These are phyloP conservation scores for Micropoecilia bifurca DNA, from an alignment of 2,797 vertebrate genomes.

Conservation along the genomic window DNA sequence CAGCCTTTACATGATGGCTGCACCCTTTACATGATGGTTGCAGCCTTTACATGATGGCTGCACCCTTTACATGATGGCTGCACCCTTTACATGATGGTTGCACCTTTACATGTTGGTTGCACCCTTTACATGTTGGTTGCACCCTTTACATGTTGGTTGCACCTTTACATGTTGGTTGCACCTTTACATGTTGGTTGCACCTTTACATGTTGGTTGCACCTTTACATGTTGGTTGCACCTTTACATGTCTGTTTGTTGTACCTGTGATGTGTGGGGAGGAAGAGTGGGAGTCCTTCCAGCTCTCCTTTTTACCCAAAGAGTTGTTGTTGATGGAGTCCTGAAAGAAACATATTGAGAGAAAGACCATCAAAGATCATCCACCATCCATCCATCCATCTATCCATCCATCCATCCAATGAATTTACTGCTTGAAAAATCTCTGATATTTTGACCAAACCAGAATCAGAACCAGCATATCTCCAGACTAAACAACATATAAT, in stretches of 20 bases:
- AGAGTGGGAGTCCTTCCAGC: slow-evolving; percentile 93
- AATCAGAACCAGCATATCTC: slow-evolving; percentile 15
- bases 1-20: too few species aligned
- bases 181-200: too few species aligned
- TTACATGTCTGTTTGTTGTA: slow-evolving; percentile 43
- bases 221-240: not conserved
- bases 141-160: not conserved
- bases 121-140: not conserved
- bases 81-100: slow-evolving; percentile 88
- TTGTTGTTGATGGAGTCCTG: slow-evolving; percentile 99
- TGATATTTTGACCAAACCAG: not conserved
- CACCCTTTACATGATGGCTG: not conserved
- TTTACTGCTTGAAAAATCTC: slow-evolving; percentile 41
- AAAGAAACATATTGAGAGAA: slow-evolving; percentile 10
- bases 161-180: too few species aligned
- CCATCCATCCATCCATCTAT: not conserved
- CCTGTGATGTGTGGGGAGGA: slow-evolving; percentile 95
- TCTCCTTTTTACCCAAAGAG: slow-evolving; percentile 96
- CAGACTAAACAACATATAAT: slow-evolving; percentile 54
- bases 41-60: not conserved
- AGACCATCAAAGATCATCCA: not conserved
- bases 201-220: too few species aligned
- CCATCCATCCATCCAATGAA: slow-evolving; percentile 5
- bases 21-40: not conserved
- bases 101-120: not conserved